Evolutionary conservation across 2,888 invertebrate species (phyloP), one percentile per base, ranked within the genome.

Genomic region (Caenorhabditis zanzibari): DNA sequence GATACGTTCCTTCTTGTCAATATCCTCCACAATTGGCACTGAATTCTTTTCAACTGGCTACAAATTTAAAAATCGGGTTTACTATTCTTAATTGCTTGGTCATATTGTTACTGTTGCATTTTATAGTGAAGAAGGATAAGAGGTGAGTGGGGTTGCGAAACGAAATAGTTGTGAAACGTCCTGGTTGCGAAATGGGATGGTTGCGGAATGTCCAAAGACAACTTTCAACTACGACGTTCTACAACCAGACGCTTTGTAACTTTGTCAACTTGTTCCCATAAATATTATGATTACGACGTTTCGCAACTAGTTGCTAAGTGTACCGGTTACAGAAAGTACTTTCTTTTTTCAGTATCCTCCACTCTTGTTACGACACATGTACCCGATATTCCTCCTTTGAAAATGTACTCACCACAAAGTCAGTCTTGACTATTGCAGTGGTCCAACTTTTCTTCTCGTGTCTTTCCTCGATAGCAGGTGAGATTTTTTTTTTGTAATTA

Each of bases 21-120:
- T 75, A 75, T 41, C 66, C 75, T 19, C 75, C 75, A 22, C 75
- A 75, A 56, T 10, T 75, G 10, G 35, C 66, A 28, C 14, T 66
- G 19, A 19, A 22, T 44, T 7, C 38, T 14, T 75, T 66, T 41
- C 44, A 66, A 22, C 26, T 16, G 12, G 32, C 44, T 2, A 75
- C 52, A n/a, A 44, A 44, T 47, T 14, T 44, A 4, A 61, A 26
- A 35, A 44, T 61, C 32, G 16, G 22, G 6, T 74, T 64, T 14
- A 64, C 41, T 0, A 41, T 64, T 14, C 14, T 56, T 6, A 64
- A 41, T 54, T 64, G 56, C 26, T 1, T 54, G 10, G 16, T 74
- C 0, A 74, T 47, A 10, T 1, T 64, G 7, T 10, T 63, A 1
- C n/a, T 64, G 10, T 26, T 74, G 7, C 24, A 16, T 9, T 41